Evolutionary conservation across 1,140 invertebrate genomes (phyloP).

Genomic region (Nymphalis io): DNA sequence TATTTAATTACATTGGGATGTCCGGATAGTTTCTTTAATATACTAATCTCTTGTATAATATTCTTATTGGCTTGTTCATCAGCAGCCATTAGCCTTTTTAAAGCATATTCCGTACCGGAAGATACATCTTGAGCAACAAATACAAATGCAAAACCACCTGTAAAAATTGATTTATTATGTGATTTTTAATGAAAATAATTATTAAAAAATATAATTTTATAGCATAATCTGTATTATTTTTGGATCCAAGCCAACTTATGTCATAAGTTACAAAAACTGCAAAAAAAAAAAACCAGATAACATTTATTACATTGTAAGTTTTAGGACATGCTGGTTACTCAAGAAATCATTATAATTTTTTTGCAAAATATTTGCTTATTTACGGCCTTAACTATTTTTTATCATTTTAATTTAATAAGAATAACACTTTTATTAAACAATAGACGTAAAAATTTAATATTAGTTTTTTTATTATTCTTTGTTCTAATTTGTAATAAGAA

Average conservation of each 20-base stretch:
- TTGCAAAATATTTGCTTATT: no score
- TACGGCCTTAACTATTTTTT: not conserved
- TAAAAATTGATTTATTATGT: constrained; percentile 53
- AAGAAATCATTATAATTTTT: no score
- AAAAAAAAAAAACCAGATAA: no score
- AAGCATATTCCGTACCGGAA: constrained; percentile 93
- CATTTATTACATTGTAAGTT: no score
- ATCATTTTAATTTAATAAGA: not conserved
- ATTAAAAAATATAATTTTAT: not conserved
- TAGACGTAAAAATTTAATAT: no score
- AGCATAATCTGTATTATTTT: not conserved
- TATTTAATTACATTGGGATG: constrained; percentile 92
- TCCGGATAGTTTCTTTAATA: constrained; percentile 88
- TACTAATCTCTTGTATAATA: constrained; percentile 90
- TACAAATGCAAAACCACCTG: constrained; percentile 97
- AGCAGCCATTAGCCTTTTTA: constrained; percentile 91
- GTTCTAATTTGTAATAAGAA: no score
- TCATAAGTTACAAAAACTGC: not conserved
- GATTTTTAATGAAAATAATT: not conserved
- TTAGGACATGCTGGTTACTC: no score
- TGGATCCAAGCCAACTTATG: constrained; percentile 25
- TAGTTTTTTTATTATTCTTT: no score
- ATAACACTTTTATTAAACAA: not conserved
- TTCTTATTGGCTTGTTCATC: constrained; percentile 89
- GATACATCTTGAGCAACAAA: constrained; percentile 95